These are phyloP conservation scores for Lagorchestes hirsutus DNA, from an alignment of 2,797 vertebrate genomes.

Conservation along the genomic window DNA sequence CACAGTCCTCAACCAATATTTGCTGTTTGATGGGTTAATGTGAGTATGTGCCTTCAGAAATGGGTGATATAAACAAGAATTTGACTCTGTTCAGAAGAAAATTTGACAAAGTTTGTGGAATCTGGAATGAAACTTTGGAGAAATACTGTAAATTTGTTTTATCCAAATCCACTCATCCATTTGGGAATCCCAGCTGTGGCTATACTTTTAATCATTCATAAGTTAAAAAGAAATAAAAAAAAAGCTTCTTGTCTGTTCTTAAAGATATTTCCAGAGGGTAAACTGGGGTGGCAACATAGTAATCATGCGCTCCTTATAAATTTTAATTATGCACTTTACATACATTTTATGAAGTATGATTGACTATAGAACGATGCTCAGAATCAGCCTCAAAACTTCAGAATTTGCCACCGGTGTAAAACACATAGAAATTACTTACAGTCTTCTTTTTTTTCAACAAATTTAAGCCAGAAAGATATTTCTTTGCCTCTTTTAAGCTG, in stretches of 20 bases:
- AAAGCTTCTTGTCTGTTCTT: background rate
- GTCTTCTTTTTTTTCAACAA: background rate
- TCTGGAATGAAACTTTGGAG: background rate
- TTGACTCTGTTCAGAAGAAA: background rate
- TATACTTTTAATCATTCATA: background rate
- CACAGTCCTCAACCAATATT: background rate
- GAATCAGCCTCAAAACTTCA: background rate
- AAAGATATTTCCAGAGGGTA: background rate
- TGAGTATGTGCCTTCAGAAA: background rate
- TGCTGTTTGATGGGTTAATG: background rate
- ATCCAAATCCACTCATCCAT: background rate
- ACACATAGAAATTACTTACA: background rate
- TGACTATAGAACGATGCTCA: background rate
- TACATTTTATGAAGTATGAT: background rate
- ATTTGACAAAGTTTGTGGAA: background rate
- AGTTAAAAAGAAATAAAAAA: background rate
- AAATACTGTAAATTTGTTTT: background rate
- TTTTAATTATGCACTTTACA: background rate
- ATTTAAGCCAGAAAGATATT: background rate
- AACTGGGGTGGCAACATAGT: background rate
- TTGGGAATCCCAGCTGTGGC: background rate
- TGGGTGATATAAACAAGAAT: background rate
- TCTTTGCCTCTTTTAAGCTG: background rate
- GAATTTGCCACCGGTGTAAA: background rate
- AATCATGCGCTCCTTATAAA: background rate